Evolutionary conservation across 2,113 vertebrate genomes (phyloP).

Genomic region (Erpornis zantholeuca): DNA sequence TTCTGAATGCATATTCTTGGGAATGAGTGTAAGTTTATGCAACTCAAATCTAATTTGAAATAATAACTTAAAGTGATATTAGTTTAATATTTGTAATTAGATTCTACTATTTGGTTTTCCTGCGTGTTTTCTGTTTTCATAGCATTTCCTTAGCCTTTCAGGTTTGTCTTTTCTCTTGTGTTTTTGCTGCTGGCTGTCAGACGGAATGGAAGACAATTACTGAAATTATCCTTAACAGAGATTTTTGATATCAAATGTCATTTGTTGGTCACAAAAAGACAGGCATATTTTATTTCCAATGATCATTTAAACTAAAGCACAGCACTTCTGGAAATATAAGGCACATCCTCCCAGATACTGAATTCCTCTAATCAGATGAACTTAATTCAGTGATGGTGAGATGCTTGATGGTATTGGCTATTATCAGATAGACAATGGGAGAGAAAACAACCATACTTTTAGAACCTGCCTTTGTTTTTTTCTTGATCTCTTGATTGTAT

Average conservation of each 20-base stretch:
- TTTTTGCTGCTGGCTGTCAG: conserved; percentile 9
- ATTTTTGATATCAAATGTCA: neutral
- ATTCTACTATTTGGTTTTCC: neutral
- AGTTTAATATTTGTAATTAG: neutral
- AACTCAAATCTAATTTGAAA: neutral
- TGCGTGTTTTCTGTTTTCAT: neutral
- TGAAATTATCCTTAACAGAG: conserved; percentile 34
- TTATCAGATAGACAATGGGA: neutral
- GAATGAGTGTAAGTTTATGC: neutral
- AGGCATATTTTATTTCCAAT: neutral
- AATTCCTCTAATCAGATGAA: neutral
- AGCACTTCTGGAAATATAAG: neutral
- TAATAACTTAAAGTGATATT: neutral
- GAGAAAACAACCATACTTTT: conserved; percentile 5
- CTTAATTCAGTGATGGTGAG: neutral
- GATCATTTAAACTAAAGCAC: neutral
- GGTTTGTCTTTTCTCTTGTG: neutral
- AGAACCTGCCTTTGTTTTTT: neutral
- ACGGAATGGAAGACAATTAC: conserved; percentile 19
- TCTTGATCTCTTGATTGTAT: neutral
- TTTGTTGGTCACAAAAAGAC: neutral
- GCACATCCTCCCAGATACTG: neutral
- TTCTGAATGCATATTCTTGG: neutral
- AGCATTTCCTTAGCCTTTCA: neutral
- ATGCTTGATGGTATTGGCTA: neutral